Conservation (phyloP, 2,888 invertebrate species). For the Drepanosiphum platanoidis region DNA sequence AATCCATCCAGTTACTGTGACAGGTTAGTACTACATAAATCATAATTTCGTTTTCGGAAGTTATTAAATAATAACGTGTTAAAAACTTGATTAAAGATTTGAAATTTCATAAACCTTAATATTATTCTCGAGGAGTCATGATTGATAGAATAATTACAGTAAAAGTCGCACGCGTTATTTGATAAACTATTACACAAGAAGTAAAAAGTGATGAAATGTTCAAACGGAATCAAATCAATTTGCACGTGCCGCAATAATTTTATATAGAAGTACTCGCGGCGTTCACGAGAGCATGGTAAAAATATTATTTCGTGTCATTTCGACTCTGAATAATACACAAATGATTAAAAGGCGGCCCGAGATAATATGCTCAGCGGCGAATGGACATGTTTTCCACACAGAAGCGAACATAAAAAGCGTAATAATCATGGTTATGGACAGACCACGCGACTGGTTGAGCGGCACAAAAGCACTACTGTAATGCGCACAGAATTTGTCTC, state of each 20-base stretch:
- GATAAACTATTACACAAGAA: background rate
- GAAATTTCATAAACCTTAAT: conserved; percentile 14
- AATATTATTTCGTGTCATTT: no score
- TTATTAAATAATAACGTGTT: background rate
- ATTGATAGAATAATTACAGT: background rate
- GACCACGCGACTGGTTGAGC: no score
- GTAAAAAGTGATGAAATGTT: background rate
- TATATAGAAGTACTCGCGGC: no score
- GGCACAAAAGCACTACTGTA: no score
- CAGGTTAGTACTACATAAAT: background rate
- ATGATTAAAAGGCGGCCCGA: no score
- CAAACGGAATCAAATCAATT: background rate
- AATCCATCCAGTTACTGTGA: background rate
- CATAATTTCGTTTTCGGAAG: background rate
- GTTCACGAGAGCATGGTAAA: no score
- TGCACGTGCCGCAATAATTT: background rate
- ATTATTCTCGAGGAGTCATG: background rate
- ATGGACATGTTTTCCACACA: no score
- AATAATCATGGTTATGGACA: no score
- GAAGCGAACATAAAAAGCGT: no score
- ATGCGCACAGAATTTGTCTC: no score
- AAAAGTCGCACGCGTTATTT: background rate
- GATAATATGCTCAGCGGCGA: no score
- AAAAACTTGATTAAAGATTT: background rate
- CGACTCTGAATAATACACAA: no score